phyloP scores from a whole-genome alignment of 2,888 invertebrate genomes.

The Ectemnius cavifrons region DNA sequence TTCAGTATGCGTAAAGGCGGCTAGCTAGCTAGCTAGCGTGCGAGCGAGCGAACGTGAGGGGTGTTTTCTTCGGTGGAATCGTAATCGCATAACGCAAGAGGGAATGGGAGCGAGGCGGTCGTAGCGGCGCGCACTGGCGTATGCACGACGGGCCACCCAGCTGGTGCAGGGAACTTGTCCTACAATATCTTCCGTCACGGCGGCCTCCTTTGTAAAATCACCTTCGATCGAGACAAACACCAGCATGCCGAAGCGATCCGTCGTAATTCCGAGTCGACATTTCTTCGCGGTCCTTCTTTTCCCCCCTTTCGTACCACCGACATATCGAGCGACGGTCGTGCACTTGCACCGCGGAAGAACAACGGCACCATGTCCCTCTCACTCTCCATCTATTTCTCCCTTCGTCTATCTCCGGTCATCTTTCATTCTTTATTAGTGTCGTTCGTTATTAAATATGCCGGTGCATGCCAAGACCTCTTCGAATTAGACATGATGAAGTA shows the following conservation, averaged over 20 bases:
- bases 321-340: conserved; percentile 32
- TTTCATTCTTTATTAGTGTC: too few relatives aligned
- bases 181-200: conserved; percentile 77
- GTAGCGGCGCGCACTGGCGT: conserved; percentile 28
- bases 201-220: conserved; percentile 77
- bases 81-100: conserved; percentile 39
- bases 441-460: too few relatives aligned
- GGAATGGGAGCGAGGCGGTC: conserved; percentile 39
- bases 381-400: conserved; percentile 36
- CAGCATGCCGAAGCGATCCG: conserved; percentile 58
- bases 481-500: too few relatives aligned
- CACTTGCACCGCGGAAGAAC: conserved; percentile 39
- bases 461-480: too few relatives aligned
- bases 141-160: conserved; percentile 71
- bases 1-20: too few relatives aligned
- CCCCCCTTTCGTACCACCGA: conserved; percentile 4
- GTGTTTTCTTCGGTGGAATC: conserved; percentile 29
- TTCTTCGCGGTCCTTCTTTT: conserved; percentile 27
- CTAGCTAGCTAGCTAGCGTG: too few relatives aligned
- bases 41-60: neutral
- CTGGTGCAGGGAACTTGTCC: conserved; percentile 74
- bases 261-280: conserved; percentile 59
- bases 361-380: conserved; percentile 29
- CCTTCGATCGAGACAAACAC: conserved; percentile 70
- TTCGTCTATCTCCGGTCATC: too few relatives aligned